phyloP scores from a whole-genome alignment of 2,113 vertebrate genomes.

The Bettongia penicillata region DNA sequence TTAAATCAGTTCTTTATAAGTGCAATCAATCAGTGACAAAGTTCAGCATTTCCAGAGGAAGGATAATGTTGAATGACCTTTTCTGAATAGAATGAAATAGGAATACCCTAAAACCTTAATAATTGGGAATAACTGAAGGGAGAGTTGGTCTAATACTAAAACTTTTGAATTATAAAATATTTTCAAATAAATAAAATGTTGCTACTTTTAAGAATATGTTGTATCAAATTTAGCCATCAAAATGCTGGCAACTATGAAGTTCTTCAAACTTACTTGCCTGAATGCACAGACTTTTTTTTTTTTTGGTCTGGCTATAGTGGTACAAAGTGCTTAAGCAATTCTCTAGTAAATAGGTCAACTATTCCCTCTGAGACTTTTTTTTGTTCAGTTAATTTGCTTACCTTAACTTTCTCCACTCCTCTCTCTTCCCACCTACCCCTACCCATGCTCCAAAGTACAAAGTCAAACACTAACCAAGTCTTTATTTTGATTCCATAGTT shows the following conservation, averaged over 20 bases:
- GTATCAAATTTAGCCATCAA: slow-evolving; percentile 15
- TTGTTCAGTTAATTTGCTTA: neutral
- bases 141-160: slow-evolving; percentile 18
- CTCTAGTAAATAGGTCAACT: neutral
- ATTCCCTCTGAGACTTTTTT: neutral
- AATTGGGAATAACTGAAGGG: neutral
- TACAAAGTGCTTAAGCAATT: neutral
- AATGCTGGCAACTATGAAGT: neutral
- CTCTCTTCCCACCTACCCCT: neutral
- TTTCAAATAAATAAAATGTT: slow-evolving; percentile 30
- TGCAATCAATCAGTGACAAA: neutral
- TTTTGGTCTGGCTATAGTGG: neutral
- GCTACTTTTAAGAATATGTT: neutral
- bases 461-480: neutral
- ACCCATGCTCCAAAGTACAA: neutral
- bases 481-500: neutral
- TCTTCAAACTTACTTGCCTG: neutral
- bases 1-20: neutral
- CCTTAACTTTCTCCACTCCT: neutral
- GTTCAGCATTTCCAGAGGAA: slow-evolving; percentile 10
- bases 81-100: neutral
- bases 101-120: neutral
- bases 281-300: neutral
- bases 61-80: neutral
- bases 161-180: neutral